Evolutionary conservation across 2,888 invertebrate species (phyloP).

Genomic region (Allophyes oxyacanthae): DNA sequence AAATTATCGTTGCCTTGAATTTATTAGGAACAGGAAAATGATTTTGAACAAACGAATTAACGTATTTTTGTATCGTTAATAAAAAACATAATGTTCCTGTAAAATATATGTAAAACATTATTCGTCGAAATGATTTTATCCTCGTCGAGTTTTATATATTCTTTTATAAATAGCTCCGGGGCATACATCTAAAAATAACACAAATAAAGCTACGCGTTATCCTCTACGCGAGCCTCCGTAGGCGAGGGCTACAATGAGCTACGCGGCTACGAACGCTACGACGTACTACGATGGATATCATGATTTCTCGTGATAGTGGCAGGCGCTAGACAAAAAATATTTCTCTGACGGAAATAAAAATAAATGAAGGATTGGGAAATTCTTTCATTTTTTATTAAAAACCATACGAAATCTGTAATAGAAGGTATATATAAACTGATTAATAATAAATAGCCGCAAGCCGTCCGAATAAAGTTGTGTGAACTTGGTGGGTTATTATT

Average conservation of each 20-base stretch:
- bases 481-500: too few species aligned
- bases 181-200: slow-evolving; percentile 9
- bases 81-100: slow-evolving; percentile 10
- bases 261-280: slow-evolving; percentile 57
- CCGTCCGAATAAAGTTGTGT: too few species aligned
- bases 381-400: too few species aligned
- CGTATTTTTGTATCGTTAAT: slow-evolving; percentile 12
- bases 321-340: slow-evolving; percentile 21
- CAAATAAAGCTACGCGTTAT: slow-evolving; percentile 17
- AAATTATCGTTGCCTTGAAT: slow-evolving; percentile 26
- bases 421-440: too few species aligned
- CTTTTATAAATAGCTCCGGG: slow-evolving; percentile 22
- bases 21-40: slow-evolving; percentile 30
- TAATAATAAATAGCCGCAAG: too few species aligned
- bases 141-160: slow-evolving; percentile 7
- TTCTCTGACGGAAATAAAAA: slow-evolving; percentile 3
- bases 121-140: slow-evolving; percentile 20
- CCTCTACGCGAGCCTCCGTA: slow-evolving; percentile 34
- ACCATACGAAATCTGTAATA: too few species aligned
- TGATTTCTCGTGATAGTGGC: slow-evolving; percentile 33
- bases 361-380: not conserved
- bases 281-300: slow-evolving; percentile 47
- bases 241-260: slow-evolving; percentile 52
- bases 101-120: not conserved
- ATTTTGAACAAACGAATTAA: slow-evolving; percentile 31